phyloP scores from a whole-genome alignment of 2,113 vertebrate species.

The Nothoprocta perdicaria region DNA sequence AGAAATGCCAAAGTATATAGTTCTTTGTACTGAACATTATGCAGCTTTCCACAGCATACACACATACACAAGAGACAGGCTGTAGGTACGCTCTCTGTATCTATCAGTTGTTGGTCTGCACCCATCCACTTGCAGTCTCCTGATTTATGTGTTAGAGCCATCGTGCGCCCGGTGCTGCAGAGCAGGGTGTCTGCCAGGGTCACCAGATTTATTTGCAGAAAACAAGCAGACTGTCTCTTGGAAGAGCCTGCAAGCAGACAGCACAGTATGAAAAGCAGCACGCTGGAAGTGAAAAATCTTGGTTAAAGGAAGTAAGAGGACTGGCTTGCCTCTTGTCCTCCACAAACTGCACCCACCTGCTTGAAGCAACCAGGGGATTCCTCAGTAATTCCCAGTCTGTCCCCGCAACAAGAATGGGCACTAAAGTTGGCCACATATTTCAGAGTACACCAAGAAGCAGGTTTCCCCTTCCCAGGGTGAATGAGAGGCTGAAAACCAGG shows the following conservation, averaged over 20 bases:
- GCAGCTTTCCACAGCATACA: neutral
- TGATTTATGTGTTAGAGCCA: neutral
- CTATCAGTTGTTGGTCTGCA: slow-evolving; percentile 10
- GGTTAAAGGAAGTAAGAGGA: neutral
- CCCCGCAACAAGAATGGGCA: neutral
- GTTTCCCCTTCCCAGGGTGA: neutral
- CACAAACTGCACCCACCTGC: neutral
- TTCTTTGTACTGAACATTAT: neutral
- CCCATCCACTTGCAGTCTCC: neutral
- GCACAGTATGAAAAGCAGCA: neutral
- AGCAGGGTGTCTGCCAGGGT: neutral
- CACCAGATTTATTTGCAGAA: slow-evolving; percentile 1
- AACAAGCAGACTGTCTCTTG: neutral
- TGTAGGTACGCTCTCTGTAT: neutral
- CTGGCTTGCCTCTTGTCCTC: neutral
- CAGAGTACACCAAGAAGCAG: neutral
- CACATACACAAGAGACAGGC: neutral
- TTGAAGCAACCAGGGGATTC: neutral
- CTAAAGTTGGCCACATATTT: neutral
- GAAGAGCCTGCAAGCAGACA: neutral
- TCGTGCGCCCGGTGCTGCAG: neutral
- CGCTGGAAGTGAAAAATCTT: neutral
- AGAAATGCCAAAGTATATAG: neutral
- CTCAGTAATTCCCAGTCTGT: neutral
- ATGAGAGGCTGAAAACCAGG: neutral